A percentile compares a stretch with the other conserved stretches of the same genome.
Conservation (phyloP, 2,113 vertebrate species). For the Dipodomys ordii region DNA sequence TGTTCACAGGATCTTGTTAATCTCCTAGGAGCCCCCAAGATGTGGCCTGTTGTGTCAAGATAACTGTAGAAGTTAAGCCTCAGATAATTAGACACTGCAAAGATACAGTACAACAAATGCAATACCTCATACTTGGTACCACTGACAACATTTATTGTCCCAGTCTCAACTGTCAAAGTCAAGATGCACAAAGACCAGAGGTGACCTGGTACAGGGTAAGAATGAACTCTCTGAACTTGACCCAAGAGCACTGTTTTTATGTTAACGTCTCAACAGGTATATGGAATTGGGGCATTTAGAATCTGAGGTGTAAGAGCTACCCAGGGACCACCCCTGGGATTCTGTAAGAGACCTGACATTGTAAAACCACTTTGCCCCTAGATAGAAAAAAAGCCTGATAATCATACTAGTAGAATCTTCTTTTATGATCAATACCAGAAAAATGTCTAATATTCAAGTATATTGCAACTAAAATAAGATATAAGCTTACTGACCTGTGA, state of each 20-base stretch:
- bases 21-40: slow-evolving; percentile 61
- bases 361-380: background rate
- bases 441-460: background rate
- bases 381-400: background rate
- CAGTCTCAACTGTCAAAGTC: slow-evolving; percentile 82
- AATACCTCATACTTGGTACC: slow-evolving; percentile 66
- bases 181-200: slow-evolving; percentile 49
- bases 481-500: background rate
- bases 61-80: slow-evolving; percentile 86
- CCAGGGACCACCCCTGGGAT: fast-evolving
- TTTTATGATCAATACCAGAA: background rate
- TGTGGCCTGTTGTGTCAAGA: slow-evolving; percentile 81
- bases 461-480: background rate
- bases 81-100: slow-evolving; percentile 80
- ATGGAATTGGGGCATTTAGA: background rate
- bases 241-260: background rate
- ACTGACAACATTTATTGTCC: slow-evolving; percentile 88
- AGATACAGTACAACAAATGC: slow-evolving; percentile 7
- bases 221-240: background rate
- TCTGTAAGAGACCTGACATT: background rate
- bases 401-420: background rate
- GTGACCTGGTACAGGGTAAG: slow-evolving; percentile 93
- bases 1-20: background rate
- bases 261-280: fast-evolving
- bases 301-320: background rate